A percentile compares a stretch with the other conserved stretches of the same genome.
phyloP scores from a whole-genome alignment of 2,888 invertebrate genomes.

The Parascotia fuliginaria region DNA sequence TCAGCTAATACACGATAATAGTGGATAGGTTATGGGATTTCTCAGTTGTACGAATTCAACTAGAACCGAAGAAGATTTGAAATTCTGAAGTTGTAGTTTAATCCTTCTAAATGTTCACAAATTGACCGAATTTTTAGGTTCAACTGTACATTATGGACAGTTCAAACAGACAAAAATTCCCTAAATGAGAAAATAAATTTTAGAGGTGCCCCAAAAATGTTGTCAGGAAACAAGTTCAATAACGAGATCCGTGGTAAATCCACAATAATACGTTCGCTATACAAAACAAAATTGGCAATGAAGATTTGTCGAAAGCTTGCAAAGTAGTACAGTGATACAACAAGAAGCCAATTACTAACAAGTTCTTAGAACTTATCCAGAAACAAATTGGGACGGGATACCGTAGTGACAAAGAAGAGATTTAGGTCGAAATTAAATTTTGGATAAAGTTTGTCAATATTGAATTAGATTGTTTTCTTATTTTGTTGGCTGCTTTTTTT shows the following conservation, averaged over 20 bases:
- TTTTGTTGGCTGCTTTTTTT: slow-evolving; percentile 5
- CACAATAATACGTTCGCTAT: slow-evolving; percentile 11
- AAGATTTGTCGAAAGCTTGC: slow-evolving; percentile 15
- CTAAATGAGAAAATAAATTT: neutral
- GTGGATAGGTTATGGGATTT: no score
- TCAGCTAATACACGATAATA: neutral
- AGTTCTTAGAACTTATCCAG: slow-evolving; percentile 34
- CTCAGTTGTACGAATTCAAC: no score
- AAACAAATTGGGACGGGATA: slow-evolving; percentile 29
- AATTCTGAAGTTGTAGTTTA: no score
- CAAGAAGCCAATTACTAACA: slow-evolving; percentile 41
- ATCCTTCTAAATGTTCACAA: no score
- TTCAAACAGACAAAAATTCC: no score
- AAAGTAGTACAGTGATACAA: slow-evolving; percentile 23
- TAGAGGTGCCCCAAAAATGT: neutral
- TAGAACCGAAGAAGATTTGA: no score
- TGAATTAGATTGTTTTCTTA: slow-evolving; percentile 18
- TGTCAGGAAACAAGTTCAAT: neutral
- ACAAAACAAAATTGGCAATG: slow-evolving; percentile 16
- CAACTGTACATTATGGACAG: no score
- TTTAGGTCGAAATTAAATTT: slow-evolving; percentile 38
- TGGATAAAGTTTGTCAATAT: slow-evolving; percentile 30
- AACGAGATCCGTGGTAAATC: slow-evolving; percentile 1
- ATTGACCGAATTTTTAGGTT: no score
- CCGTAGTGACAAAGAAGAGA: slow-evolving; percentile 27